Evolutionary conservation across 1,140 invertebrate species (phyloP), one percentile per base, ranked within the genome.

Genomic region (Hyposmocoma kahamanoa): DNA sequence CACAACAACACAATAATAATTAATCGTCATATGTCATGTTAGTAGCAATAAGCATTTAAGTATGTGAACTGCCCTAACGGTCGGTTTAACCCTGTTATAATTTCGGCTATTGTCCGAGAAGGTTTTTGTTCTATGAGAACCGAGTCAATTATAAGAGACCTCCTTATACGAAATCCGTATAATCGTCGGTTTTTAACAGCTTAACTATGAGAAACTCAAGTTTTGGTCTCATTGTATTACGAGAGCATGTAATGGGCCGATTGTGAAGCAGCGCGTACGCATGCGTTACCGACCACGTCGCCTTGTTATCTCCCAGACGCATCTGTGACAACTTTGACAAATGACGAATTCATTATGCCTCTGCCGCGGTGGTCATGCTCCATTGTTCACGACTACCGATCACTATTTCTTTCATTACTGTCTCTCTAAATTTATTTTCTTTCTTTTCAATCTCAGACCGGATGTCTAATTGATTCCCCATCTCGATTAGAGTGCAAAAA

Each of bases 51-150:
- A 72, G 63, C 67, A 67, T 77, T 73, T 85, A 82, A 80, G 66
- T 76, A 85, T 85, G 82, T 83, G 82, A 85, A 85, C 72, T 62
- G 64, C 55, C 51, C 45, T 61, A 65, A 65, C 56, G 56, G 61
- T 59, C 51, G 49, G 52, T 59, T 65, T 77, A 69, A 76, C 67
- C 67, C 75, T 76, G 75, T 81, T 80, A 81, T 83, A 83, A 76
- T 85, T 83, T 74, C 55, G 71, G 67, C 72, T 63, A 85, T 85
- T 85, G 82, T 85, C 79, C 79, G 65, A 72, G 63, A 58, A 42
- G 53, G 66, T 75, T 80, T 67, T 84, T 75, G 72, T 84, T 83
- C 81, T 84, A 76, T 85, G 82, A 68, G 82, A 85, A 85, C 82
- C 68, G 72, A 65, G 67, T 79, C 77, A 85, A 85, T 85, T 85